Evolutionary conservation across 2,888 invertebrate genomes (phyloP).

Genomic region (Nasonia oneida): DNA sequence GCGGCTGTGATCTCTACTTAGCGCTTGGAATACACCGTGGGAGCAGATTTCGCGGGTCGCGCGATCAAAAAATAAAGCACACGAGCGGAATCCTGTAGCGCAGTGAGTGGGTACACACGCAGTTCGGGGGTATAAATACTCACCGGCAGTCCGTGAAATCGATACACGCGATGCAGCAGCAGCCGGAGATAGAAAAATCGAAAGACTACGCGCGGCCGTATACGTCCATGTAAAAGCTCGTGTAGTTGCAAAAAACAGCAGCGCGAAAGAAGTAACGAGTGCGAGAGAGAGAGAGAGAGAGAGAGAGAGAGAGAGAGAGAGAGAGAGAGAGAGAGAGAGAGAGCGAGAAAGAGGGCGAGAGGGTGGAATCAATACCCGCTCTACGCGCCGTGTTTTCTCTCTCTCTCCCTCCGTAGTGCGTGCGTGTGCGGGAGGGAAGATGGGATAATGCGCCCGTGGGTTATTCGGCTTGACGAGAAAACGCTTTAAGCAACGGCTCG

Average conservation of each 20-base stretch:
- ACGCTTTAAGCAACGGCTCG: slow-evolving; percentile 1
- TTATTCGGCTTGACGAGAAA: slow-evolving; percentile 73
- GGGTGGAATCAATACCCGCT: slow-evolving; percentile 76
- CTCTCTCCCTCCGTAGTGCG: not conserved
- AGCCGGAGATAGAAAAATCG: slow-evolving; percentile 41
- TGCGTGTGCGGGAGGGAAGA: slow-evolving; percentile 68
- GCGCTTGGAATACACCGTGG: not conserved
- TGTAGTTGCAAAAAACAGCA: not conserved
- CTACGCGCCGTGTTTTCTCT: not conserved
- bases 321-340: not conserved
- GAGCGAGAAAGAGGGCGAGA: slow-evolving; percentile 63
- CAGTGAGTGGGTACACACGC: not conserved
- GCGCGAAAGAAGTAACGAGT: slow-evolving; percentile 9
- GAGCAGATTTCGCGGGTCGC: no score
- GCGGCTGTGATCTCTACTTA: not conserved
- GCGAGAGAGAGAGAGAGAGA: not conserved
- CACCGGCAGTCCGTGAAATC: slow-evolving; percentile 14
- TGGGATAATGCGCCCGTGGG: slow-evolving; percentile 73
- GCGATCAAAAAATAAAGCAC: not conserved
- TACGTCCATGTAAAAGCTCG: not conserved
- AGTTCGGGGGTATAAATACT: slow-evolving; percentile 10
- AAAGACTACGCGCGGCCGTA: not conserved
- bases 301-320: no score
- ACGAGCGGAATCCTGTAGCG: not conserved
- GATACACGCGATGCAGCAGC: slow-evolving; percentile 17